Percentiles rank a stretch among this genome's conserved stretches.
Evolutionary conservation across 2,113 vertebrate species (phyloP).

Genomic region (Thalassarche chlororhynchos): DNA sequence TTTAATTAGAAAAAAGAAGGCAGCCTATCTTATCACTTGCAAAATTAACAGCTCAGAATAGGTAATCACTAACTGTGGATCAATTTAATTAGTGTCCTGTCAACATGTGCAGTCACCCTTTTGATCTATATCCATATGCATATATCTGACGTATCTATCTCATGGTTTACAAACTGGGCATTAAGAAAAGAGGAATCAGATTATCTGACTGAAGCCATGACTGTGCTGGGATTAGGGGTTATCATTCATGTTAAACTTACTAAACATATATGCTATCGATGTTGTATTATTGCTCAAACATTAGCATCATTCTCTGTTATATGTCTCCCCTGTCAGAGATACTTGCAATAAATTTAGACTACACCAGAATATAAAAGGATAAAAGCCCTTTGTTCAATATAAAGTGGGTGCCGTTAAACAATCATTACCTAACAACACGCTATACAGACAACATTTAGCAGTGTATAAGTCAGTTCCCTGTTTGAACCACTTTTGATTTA

Average conservation of each 20-base stretch:
- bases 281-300: not conserved
- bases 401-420: not conserved
- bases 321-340: not conserved
- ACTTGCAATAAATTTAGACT: not conserved
- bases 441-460: not conserved
- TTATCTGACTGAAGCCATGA: not conserved
- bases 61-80: not conserved
- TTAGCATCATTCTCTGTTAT: not conserved
- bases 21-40: not conserved
- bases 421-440: not conserved
- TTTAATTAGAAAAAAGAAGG: not conserved
- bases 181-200: not conserved
- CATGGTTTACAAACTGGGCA: not conserved
- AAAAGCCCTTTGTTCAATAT: not conserved
- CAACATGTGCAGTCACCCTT: not conserved
- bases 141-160: not conserved
- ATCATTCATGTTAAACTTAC: not conserved
- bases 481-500: not conserved
- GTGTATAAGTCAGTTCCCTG: not conserved
- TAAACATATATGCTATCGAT: not conserved
- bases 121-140: not conserved
- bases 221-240: not conserved
- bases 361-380: not conserved
- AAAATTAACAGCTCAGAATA: not conserved
- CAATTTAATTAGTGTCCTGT: constrained; percentile 42